Evolutionary conservation across 2,888 invertebrate genomes (phyloP).

Genomic region (Drosophila kuntzei): DNA sequence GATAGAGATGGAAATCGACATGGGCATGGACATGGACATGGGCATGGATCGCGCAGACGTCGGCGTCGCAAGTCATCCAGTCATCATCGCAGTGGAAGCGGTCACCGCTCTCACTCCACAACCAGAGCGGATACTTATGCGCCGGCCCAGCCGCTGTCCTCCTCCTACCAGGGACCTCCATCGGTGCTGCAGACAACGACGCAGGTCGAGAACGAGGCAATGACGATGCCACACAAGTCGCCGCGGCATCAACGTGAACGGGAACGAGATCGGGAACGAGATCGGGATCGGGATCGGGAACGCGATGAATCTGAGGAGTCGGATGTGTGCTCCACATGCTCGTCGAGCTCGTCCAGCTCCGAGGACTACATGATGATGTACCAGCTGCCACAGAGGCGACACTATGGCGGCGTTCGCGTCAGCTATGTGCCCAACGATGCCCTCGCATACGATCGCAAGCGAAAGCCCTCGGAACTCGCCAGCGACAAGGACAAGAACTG

Average conservation of each 20-base stretch:
- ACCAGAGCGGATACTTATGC: conserved; percentile 83
- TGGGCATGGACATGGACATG: conserved; percentile 61
- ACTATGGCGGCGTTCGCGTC: conserved; percentile 95
- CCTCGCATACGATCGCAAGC: conserved; percentile 91
- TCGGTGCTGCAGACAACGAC: conserved; percentile 61
- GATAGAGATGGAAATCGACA: conserved; percentile 72
- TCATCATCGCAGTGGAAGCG: conserved; percentile 80
- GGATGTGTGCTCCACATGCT: conserved; percentile 96
- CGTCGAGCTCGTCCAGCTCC: conserved; percentile 92
- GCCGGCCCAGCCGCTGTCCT: conserved; percentile 82
- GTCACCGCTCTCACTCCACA: conserved; percentile 81
- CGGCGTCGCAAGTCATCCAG: conserved; percentile 82
- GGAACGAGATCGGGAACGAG: conserved; percentile 50
- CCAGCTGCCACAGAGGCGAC: conserved; percentile 92
- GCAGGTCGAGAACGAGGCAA: conserved; percentile 33
- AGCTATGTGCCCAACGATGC: conserved; percentile 97
- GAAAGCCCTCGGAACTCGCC: conserved; percentile 86
- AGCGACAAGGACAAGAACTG: conserved; percentile 91
- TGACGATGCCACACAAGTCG: conserved; percentile 42
- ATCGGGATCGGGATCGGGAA: conserved; percentile 42
- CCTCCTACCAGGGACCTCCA: conserved; percentile 83
- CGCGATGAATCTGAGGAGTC: conserved; percentile 88
- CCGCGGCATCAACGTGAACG: conserved; percentile 60
- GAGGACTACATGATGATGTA: conserved; percentile 95
- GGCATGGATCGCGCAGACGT: conserved; percentile 79